Evolutionary conservation across 2,113 vertebrate species (phyloP).

Genomic region (Charadrius vociferus): DNA sequence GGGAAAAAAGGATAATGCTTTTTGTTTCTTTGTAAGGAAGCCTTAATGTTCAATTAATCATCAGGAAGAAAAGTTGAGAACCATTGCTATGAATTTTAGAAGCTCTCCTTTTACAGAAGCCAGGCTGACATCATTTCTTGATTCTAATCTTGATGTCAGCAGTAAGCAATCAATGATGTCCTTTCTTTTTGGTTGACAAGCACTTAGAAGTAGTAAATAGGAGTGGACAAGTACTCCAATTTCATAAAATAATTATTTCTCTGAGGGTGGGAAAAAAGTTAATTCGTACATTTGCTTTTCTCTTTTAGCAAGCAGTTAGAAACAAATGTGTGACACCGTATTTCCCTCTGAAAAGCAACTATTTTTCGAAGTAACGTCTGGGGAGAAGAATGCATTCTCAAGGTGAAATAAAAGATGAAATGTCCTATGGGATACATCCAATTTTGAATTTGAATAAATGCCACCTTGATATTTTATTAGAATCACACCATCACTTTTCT

Average conservation of each 20-base stretch:
- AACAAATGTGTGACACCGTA: slow-evolving; percentile 34
- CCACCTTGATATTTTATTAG: not conserved
- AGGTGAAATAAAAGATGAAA: not conserved
- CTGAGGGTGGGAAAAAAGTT: slow-evolving; percentile 1
- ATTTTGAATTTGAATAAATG: not conserved
- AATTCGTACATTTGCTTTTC: not conserved
- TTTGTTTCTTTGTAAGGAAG: not conserved
- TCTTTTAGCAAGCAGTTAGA: slow-evolving; percentile 52
- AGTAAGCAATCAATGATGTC: slow-evolving; percentile 46
- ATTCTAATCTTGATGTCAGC: slow-evolving; percentile 52
- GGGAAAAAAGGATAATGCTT: not conserved
- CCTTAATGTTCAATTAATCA: not conserved
- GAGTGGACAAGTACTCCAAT: slow-evolving; percentile 65
- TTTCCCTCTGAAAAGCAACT: not conserved
- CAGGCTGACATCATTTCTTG: slow-evolving; percentile 1
- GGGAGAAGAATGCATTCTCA: slow-evolving; percentile 24
- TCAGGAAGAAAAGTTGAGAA: not conserved
- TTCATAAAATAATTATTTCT: slow-evolving; percentile 68
- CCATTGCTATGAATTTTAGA: slow-evolving; percentile 20
- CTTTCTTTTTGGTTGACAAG: slow-evolving; percentile 56
- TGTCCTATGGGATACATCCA: not conserved
- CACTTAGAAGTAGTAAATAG: slow-evolving; percentile 64
- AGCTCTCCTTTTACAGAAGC: slow-evolving; percentile 11
- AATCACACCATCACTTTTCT: not conserved
- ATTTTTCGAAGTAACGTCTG: not conserved